These are phyloP conservation scores for Pteropus rufus DNA, from an alignment of 2,797 vertebrate genomes.

Conservation along the genomic window DNA sequence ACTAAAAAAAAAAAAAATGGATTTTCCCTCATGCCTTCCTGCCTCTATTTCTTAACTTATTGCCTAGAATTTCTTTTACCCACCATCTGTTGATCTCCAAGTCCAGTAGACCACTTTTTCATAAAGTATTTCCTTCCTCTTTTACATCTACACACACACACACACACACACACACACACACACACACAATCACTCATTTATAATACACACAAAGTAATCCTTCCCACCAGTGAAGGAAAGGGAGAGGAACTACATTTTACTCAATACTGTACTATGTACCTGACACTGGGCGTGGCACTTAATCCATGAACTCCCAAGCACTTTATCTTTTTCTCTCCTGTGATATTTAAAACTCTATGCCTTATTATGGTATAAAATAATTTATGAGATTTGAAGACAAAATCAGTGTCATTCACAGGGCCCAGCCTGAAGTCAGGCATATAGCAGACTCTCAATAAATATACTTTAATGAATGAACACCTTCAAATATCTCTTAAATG, in stretches of 20 bases:
- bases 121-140: neutral
- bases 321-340: neutral
- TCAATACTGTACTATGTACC: neutral
- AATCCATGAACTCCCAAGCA: neutral
- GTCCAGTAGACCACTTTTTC: neutral
- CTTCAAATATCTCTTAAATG: neutral
- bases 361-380: neutral
- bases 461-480: conserved; percentile 16
- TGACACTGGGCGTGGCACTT: neutral
- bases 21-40: neutral
- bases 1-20: neutral
- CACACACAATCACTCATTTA: neutral
- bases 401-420: neutral
- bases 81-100: neutral
- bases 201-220: neutral
- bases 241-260: neutral
- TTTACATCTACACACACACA: neutral
- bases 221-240: neutral
- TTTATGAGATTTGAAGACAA: neutral
- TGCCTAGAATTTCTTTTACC: neutral
- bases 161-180: neutral
- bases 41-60: neutral
- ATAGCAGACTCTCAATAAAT: neutral
- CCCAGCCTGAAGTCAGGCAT: neutral
- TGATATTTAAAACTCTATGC: neutral